Evolutionary conservation across 2,113 vertebrate genomes (phyloP).

Genomic region (Perca flavescens): DNA sequence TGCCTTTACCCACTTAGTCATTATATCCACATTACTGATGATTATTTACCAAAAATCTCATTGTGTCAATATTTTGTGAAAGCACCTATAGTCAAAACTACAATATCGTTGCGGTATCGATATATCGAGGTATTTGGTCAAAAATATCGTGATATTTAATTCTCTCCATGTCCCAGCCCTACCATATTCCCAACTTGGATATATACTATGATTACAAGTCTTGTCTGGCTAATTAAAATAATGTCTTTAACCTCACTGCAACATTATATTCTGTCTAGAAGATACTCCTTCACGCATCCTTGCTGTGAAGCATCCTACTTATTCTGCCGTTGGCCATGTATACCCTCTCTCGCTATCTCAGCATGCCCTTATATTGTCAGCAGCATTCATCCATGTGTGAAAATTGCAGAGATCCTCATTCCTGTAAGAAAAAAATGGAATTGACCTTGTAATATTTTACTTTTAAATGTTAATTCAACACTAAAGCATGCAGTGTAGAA

Average conservation of each 20-base stretch:
- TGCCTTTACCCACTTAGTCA: no score
- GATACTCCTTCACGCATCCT: conserved; percentile 3
- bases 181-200: background rate
- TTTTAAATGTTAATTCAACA: conserved; percentile 6
- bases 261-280: conserved; percentile 4
- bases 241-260: conserved; percentile 23
- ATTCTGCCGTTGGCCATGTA: background rate
- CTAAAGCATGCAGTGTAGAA: background rate
- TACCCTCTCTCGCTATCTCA: background rate
- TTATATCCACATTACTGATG: no score
- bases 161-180: no score
- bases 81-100: no score
- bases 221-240: conserved; percentile 17
- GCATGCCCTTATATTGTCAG: background rate
- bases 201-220: background rate
- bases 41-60: no score
- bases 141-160: no score
- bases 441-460: background rate
- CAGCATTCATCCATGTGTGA: conserved; percentile 7
- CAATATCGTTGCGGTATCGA: no score
- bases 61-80: no score
- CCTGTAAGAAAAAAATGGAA: background rate
- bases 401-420: background rate
- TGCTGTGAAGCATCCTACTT: conserved; percentile 7
- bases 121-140: no score